Evolutionary conservation across 1,140 invertebrate genomes (phyloP), one percentile per base, ranked within the genome.

Genomic region (Aphidius ervi): DNA sequence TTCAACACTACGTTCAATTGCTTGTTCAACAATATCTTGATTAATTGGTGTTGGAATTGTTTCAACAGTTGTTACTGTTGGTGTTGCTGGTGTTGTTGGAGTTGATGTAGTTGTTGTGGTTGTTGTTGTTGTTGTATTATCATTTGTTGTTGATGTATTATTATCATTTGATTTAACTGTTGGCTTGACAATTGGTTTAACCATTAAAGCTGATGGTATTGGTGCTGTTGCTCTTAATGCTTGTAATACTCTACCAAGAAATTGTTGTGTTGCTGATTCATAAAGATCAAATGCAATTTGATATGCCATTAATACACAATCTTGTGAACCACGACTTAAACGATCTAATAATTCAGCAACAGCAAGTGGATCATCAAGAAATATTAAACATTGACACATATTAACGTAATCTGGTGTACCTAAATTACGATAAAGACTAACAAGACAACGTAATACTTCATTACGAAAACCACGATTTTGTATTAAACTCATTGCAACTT

Each of bases 221-320:
- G 92, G 92, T 46, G 92, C 92, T n/a, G 89, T 91, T 39, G 86
- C 84, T 71, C 88, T 83, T 1, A 98, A 75, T 43, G 91, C 90
- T 75, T 93, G 88, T 43, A 95, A 79, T 8, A 99, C 93, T 68
- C 91, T 85, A 39, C 88, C 89, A 16, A 99, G 81, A 74, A 99
- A 98, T 73, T 99, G 95, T 81, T 99, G 98, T 1, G 96, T 98
- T 1, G 97, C 97, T 62, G 94, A 98, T 79, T 99, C 97, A 73
- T 99, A 99, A 63, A 99, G 83, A 85, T 99, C 97, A 83, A 99
- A 99, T 0, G 90, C 95, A 70, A 99, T 98, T 83, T 99, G 97
- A 80, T 97, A 99, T 0, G 94, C 96, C 94, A 99, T 98, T 5
- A 99, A 59, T 63, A 78, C 72, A 65, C 74, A 81, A 40, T 90